A percentile compares a stretch with the other conserved stretches of the same genome.
Evolutionary conservation across 30 jellyfish, hydroid and myxozoan species (phyloP).

Genomic region (Rhopilema esculentum): DNA sequence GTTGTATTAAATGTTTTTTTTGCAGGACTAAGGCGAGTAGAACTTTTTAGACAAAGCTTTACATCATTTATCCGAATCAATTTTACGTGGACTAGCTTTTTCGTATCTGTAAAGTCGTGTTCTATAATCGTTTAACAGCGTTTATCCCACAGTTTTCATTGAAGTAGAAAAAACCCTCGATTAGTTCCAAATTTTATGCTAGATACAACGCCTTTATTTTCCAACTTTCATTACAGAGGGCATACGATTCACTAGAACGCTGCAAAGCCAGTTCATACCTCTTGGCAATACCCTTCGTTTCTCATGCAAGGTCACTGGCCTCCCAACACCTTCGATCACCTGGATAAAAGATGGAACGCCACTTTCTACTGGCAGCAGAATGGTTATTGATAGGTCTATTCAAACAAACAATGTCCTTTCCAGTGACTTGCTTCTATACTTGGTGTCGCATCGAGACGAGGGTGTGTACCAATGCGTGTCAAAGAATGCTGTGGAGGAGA

Average conservation of each 20-base stretch:
- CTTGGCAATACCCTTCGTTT: slow-evolving; percentile 50
- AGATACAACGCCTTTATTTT: background rate
- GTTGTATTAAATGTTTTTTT: too few relatives aligned
- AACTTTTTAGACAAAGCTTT: too few relatives aligned
- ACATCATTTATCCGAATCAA: too few relatives aligned
- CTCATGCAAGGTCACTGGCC: slow-evolving; percentile 82
- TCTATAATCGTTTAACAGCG: too few relatives aligned
- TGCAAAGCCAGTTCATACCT: slow-evolving; percentile 43
- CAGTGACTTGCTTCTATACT: slow-evolving; percentile 35
- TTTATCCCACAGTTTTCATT: too few relatives aligned
- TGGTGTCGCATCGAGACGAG: slow-evolving; percentile 69
- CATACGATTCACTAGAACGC: slow-evolving; percentile 48
- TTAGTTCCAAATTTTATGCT: too few relatives aligned
- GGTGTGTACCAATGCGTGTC: slow-evolving; percentile 93
- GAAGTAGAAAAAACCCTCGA: too few relatives aligned
- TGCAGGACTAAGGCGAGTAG: too few relatives aligned
- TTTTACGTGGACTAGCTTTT: too few relatives aligned
- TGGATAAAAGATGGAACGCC: slow-evolving; percentile 87
- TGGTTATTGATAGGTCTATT: slow-evolving; percentile 8
- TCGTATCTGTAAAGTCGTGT: too few relatives aligned
- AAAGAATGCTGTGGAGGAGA: slow-evolving; percentile 70
- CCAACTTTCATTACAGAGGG: slow-evolving; percentile 31
- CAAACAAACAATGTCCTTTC: slow-evolving; percentile 36
- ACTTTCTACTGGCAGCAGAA: slow-evolving; percentile 16
- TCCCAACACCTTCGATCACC: slow-evolving; percentile 45